Evolutionary conservation across 2,797 vertebrate genomes (phyloP).

Genomic region (Myioborus miniatus): DNA sequence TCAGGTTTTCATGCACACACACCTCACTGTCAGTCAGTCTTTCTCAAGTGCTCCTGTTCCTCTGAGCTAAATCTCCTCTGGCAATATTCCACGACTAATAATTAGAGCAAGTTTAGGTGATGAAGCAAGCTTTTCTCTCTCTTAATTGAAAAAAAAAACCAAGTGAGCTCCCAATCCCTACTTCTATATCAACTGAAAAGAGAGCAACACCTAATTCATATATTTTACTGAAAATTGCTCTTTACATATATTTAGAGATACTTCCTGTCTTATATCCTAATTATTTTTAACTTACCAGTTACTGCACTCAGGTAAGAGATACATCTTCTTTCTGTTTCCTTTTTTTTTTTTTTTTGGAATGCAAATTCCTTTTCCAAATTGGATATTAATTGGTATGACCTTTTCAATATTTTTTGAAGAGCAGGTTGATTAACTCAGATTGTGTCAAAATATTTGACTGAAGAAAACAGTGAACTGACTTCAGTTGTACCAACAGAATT

Average conservation of each 20-base stretch:
- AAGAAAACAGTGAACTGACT: slow-evolving; percentile 5
- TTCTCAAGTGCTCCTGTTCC: neutral
- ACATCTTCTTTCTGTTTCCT: neutral
- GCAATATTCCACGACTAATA: neutral
- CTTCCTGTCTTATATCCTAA: neutral
- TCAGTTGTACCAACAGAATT: neutral
- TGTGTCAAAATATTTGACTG: slow-evolving; percentile 27
- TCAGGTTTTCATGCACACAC: fast-evolving
- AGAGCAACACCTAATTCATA: neutral
- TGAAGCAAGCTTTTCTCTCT: neutral
- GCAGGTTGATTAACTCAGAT: neutral
- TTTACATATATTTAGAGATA: neutral
- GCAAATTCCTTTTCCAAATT: neutral
- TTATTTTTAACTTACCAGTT: neutral
- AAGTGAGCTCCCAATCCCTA: neutral
- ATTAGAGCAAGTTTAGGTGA: neutral
- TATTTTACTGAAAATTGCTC: neutral
- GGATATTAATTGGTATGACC: neutral
- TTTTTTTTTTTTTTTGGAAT: neutral
- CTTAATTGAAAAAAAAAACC: neutral
- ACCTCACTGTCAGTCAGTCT: neutral
- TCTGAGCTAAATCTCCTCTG: neutral
- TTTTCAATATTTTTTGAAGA: slow-evolving; percentile 6
- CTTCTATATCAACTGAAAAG: neutral
- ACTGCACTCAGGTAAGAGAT: neutral